Percentiles rank a stretch among this genome's conserved stretches.
These are phyloP conservation scores for Xyliphius kryptos DNA, from an alignment of 2,113 vertebrate species.

Conservation along the genomic window DNA sequence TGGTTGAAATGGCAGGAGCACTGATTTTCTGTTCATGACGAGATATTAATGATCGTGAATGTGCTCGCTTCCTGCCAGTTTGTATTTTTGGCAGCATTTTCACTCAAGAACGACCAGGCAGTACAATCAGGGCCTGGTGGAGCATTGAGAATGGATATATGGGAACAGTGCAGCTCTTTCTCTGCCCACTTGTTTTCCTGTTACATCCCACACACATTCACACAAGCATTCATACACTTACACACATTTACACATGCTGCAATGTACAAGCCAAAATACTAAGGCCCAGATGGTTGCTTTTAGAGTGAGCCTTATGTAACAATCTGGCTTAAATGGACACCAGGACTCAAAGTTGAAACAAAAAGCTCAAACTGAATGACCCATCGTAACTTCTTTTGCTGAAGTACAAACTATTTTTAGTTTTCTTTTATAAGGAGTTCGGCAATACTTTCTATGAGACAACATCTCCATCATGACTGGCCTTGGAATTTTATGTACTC, in stretches of 20 bases:
- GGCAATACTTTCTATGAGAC: neutral
- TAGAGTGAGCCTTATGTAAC: too few species aligned
- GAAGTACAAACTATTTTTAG: slow-evolving; percentile 10
- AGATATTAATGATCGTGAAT: slow-evolving; percentile 28
- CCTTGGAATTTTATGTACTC: too few species aligned
- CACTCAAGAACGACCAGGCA: slow-evolving; percentile 12
- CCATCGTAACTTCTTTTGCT: slow-evolving; percentile 11
- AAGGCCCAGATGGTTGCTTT: too few species aligned
- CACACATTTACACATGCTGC: slow-evolving; percentile 26
- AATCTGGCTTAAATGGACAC: too few species aligned
- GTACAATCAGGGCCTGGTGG: slow-evolving; percentile 26
- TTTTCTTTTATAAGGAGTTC: neutral
- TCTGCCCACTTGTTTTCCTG: slow-evolving; percentile 40
- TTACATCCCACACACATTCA: slow-evolving; percentile 33
- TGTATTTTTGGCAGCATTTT: slow-evolving; percentile 21
- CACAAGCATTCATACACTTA: slow-evolving; percentile 18
- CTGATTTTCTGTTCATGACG: slow-evolving; percentile 29
- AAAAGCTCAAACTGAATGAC: slow-evolving; percentile 14
- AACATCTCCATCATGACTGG: too few species aligned
- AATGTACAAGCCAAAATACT: slow-evolving; percentile 6
- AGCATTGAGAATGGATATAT: slow-evolving; percentile 13
- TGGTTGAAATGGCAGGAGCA: slow-evolving; percentile 1
- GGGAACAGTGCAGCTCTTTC: slow-evolving; percentile 28
- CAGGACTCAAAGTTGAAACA: slow-evolving; percentile 15
- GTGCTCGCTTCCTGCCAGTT: slow-evolving; percentile 26